Base-by-base conservation (phyloP, 1,140 invertebrate species). In the Trichoplusia ni region DNA sequence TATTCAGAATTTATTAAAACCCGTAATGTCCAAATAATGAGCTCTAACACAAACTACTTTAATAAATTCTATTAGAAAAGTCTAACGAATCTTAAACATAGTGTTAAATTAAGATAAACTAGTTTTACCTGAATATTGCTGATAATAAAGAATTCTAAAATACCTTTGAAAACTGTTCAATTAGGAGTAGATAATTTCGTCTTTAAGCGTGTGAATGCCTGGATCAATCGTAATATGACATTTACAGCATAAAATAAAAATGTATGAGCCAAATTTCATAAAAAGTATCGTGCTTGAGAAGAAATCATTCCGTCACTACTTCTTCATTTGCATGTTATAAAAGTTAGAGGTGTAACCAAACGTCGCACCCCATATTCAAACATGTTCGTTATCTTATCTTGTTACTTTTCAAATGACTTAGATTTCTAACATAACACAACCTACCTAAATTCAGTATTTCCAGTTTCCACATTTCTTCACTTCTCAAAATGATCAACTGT, bases 111-210 rank as follows among this genome's bases (percentile, higher is more conserved):
- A 51, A 35, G 4, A 49, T 51, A 51, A 13, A 18, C 29, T 51
- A 35, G 29, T 33, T 51, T 35, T 51, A 51, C 19, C 16, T 35
- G 14, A 51, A 35, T 51, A 51, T 51, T 29, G 35, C 47, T 51
- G 47, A 35, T 51, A 51, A 35, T 51, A 51, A 51, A 11, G 33
- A 51, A 19, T 8, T 35, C 31, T 51, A 51, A 51, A 51, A 51
- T 3, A 51, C 35, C 33, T 51, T 51, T 51, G 33, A 51, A 51
- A 35, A 23, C 47, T 51, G 47, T 51, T 51, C 31, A 51, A 51
- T 29, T 51, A 35, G 29, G 13, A 11, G 35, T 51, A 51, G 29
- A 33, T 16, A 18, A 46, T 51, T 51, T 51, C 47, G 31, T 33
- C 47, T 51, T 35, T n/a, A n/a, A n/a, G n/a, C n/a, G n/a, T n/a